phyloP scores from a whole-genome alignment of 2,113 vertebrate species.

The Antechinus stuartii region DNA sequence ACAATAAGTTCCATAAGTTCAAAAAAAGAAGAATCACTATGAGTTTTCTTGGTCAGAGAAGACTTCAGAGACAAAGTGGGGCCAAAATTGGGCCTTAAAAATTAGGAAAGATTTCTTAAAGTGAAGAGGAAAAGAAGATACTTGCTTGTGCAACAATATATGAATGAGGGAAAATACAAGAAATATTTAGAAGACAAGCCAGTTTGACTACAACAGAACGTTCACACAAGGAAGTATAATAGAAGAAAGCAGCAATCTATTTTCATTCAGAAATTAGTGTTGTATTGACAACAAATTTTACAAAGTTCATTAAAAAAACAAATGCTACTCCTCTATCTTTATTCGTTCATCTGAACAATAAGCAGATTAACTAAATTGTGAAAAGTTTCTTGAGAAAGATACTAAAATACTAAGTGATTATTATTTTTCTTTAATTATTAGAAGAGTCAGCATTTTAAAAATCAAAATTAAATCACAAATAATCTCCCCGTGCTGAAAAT shows the following conservation, averaged over 20 bases:
- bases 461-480: conserved; percentile 23
- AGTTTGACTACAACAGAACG: conserved; percentile 12
- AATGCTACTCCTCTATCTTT: neutral
- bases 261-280: conserved; percentile 41
- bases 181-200: neutral
- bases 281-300: neutral
- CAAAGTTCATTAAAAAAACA: conserved; percentile 27
- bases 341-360: conserved; percentile 45
- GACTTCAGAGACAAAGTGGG: neutral
- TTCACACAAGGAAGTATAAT: neutral
- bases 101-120: neutral
- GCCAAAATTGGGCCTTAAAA: conserved; percentile 12
- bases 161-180: neutral
- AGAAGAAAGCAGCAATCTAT: conserved; percentile 15
- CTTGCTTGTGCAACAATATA: neutral
- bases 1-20: neutral
- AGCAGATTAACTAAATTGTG: neutral
- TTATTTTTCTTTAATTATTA: conserved; percentile 22
- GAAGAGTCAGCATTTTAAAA: neutral
- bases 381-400: conserved; percentile 40
- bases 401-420: neutral
- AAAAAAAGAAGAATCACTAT: neutral
- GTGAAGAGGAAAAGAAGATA: neutral
- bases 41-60: neutral
- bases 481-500: neutral